phyloP scores from a whole-genome alignment of 2,797 vertebrate genomes.

The Anguilla obscura region DNA sequence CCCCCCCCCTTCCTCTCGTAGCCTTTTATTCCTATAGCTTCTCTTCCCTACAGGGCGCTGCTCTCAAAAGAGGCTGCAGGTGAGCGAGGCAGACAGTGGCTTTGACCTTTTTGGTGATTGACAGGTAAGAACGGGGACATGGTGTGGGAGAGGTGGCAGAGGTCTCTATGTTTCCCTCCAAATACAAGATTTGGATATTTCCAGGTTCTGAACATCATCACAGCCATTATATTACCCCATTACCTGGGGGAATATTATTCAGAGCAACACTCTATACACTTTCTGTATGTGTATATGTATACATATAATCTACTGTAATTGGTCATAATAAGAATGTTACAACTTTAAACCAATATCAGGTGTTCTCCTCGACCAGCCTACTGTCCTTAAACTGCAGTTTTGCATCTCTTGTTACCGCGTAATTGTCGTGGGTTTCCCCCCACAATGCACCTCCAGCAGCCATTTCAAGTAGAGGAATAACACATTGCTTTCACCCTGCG shows the following conservation, averaged over 20 bases:
- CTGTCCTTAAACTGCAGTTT: too few species aligned
- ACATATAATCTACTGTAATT: not conserved
- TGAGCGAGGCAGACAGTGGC: not conserved
- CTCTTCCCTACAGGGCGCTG: not conserved
- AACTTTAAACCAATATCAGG: not conserved
- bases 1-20: not conserved
- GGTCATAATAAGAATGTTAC: too few species aligned
- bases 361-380: too few species aligned
- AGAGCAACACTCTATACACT: not conserved
- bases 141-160: not conserved
- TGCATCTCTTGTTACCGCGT: too few species aligned
- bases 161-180: not conserved
- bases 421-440: not conserved
- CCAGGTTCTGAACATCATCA: not conserved
- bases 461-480: not conserved
- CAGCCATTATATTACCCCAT: too few species aligned
- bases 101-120: not conserved
- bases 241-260: not conserved
- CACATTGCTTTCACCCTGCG: not conserved
- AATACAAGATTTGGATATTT: not conserved
- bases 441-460: not conserved
- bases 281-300: not conserved
- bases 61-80: not conserved
- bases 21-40: not conserved
- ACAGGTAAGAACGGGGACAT: not conserved